Conservation (phyloP, 2,888 invertebrate genomes). For the Mesorhabditis spiculigera region DNA sequence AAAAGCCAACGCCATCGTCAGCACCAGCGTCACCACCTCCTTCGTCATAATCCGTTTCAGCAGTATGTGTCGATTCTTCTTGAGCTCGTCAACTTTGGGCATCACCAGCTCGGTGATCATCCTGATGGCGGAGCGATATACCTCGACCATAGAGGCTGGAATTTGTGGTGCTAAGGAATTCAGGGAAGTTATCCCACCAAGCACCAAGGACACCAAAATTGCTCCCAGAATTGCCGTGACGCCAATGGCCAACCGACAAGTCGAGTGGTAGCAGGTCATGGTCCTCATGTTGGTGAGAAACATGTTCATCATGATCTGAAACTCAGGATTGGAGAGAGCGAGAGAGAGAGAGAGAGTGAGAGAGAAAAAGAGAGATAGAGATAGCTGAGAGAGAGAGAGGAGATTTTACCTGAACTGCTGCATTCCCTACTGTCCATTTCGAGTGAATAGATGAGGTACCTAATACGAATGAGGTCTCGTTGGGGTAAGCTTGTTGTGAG, state of each 20-base stretch:
- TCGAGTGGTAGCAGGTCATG: not conserved
- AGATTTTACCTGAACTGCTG: not conserved
- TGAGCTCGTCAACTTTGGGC: not conserved
- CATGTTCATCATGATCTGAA: conserved; percentile 1
- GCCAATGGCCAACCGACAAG: not conserved
- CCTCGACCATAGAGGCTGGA: not conserved
- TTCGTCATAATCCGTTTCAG: not conserved
- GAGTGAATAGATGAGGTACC: not conserved
- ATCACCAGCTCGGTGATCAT: not conserved
- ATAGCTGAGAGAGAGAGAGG: too few relatives aligned
- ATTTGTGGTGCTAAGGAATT: not conserved
- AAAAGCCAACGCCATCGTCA: not conserved
- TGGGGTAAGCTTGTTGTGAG: not conserved
- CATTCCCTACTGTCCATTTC: not conserved
- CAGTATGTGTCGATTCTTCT: not conserved
- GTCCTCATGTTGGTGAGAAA: not conserved
- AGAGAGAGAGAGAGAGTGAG: too few relatives aligned
- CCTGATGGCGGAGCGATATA: not conserved
- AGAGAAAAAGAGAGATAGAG: too few relatives aligned
- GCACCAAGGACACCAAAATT: not conserved
- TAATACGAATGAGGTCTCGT: not conserved
- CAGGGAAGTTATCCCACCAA: not conserved
- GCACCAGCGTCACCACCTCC: not conserved
- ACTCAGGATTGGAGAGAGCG: not conserved
- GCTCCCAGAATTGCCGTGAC: conserved; percentile 1